Evolutionary conservation across 2,888 invertebrate genomes (phyloP), one percentile per base, ranked within the genome.

Genomic region (Ctenicera cuprea): DNA sequence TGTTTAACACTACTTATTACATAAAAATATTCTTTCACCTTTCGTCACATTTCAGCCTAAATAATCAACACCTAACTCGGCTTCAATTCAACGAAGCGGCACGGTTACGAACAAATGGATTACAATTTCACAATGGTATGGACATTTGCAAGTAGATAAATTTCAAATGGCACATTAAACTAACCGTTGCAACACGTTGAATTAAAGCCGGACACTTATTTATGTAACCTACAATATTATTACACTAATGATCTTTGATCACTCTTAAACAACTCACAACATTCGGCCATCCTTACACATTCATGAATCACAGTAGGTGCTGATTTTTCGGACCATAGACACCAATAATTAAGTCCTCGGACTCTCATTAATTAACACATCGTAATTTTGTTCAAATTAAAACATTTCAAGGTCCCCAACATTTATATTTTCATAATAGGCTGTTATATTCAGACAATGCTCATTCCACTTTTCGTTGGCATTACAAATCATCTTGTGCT

Each of bases 1-100:
- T 71, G 71, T 71, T 65, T 71, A 71, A 65, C 65, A 71, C 71
- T 71, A 65, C 48, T 37, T 48, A 66, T 57, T 52, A 52, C 54
- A 71, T 64, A 71, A 64, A 64, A 71, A 71, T 71, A 64, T 54
- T 33, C 11, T 37, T 68, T 64, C 37, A 43, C 38, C 14, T 16
- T 62, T 38, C 20, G 7, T 63, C 16, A 62, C 50, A 41, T 50
- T 26, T 43, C 33, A 59, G 48, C 26, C 26, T 26, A 26, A 14
- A 45, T 18, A 52, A 52, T n/a, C 7, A 50, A 8, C 50, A 22
- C 22, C 26, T n/a, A 26, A 8, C 52, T 26, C 48, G 18, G 18
- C 16, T 48, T 26, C 22, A 26, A 26, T n/a, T 26, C 52, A 26
- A 22, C 52, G 5, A 26, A 26, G 22, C 22, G 7, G 9, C 12